phyloP scores from a whole-genome alignment of 2,797 vertebrate species.

The Chaunax sp. region DNA sequence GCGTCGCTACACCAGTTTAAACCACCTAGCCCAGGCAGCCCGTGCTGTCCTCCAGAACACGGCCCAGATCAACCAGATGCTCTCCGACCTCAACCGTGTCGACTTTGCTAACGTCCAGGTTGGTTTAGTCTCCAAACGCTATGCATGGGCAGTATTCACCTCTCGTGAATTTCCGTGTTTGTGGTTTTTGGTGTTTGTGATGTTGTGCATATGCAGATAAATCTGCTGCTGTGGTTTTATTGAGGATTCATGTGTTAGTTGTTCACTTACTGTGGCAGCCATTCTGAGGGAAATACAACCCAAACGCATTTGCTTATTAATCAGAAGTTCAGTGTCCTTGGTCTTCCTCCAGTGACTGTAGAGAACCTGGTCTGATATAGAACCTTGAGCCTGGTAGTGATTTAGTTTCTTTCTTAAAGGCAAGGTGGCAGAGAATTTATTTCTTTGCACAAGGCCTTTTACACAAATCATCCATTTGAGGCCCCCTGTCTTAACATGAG shows the following conservation, averaged over 20 bases:
- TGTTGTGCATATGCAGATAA: neutral
- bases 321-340: constrained; percentile 26
- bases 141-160: neutral
- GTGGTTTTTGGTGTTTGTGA: neutral
- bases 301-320: constrained; percentile 20
- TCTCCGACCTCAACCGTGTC: constrained; percentile 94
- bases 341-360: neutral
- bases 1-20: constrained; percentile 95
- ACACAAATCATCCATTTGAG: too few relatives aligned
- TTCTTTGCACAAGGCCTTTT: neutral
- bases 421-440: neutral
- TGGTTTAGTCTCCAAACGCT: constrained; percentile 16
- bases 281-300: constrained; percentile 24
- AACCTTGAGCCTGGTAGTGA: neutral
- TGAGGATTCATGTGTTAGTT: neutral
- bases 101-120: constrained; percentile 98
- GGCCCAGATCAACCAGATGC: constrained; percentile 96
- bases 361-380: too few relatives aligned
- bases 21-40: constrained; percentile 94
- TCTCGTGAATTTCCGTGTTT: neutral
- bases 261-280: neutral
- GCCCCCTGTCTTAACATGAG: neutral
- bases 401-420: neutral
- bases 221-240: constrained; percentile 32
- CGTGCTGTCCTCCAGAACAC: constrained; percentile 96